phyloP scores from a whole-genome alignment of 2,797 vertebrate species.

The Chelmon rostratus region DNA sequence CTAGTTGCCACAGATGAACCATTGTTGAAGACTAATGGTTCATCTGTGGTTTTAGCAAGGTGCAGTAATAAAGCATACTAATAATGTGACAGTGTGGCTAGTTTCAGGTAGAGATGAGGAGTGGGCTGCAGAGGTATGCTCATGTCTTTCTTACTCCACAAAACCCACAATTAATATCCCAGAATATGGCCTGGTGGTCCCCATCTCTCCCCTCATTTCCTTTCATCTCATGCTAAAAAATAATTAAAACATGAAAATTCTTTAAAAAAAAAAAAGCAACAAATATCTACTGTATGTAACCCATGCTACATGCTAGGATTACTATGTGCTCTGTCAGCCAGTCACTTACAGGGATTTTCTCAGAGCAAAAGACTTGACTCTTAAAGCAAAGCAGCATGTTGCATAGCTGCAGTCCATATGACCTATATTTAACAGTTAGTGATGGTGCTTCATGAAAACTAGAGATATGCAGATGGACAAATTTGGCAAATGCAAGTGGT shows the following conservation, averaged over 20 bases:
- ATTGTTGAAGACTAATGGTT: too few species aligned
- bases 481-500: neutral
- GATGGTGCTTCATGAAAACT: neutral
- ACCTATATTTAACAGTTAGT: slow-evolving; percentile 4
- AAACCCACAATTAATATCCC: neutral
- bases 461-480: neutral
- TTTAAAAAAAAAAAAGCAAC: neutral
- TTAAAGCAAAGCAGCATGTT: neutral
- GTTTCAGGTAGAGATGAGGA: neutral
- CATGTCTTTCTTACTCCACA: neutral
- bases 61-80: too few species aligned
- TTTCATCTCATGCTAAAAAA: neutral
- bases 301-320: neutral
- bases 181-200: neutral
- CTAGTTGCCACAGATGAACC: too few species aligned
- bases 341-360: neutral
- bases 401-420: neutral
- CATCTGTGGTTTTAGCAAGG: too few species aligned
- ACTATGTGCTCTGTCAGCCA: neutral
- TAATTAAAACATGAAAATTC: neutral
- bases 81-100: too few species aligned
- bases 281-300: neutral
- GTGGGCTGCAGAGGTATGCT: neutral
- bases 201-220: neutral
- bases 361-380: slow-evolving; percentile 1